These are phyloP conservation scores for Acrocephalus arundinaceus DNA, from an alignment of 2,113 vertebrate genomes.

Conservation along the genomic window DNA sequence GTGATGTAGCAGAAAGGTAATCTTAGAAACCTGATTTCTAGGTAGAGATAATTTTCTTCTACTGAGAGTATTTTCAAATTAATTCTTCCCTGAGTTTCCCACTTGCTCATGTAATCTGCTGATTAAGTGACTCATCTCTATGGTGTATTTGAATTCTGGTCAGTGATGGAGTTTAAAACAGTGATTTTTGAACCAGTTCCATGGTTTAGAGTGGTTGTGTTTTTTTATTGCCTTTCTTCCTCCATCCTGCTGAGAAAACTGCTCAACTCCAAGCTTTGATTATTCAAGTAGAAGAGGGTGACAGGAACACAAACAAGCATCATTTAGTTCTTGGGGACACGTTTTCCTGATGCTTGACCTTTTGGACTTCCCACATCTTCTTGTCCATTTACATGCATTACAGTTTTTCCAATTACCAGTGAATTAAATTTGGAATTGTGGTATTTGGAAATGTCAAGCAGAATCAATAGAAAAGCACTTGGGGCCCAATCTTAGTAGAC, in stretches of 20 bases:
- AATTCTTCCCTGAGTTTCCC: background rate
- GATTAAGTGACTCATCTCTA: conserved; percentile 1
- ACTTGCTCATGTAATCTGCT: conserved; percentile 22
- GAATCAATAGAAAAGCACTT: conserved; percentile 71
- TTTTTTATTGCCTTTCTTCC: conserved; percentile 17
- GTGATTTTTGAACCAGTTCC: background rate
- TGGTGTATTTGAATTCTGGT: conserved; percentile 16
- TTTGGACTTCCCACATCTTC: conserved; percentile 63
- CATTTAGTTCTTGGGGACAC: conserved; percentile 49
- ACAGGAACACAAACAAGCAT: conserved; percentile 51
- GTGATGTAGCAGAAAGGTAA: background rate
- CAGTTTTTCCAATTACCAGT: conserved; percentile 69
- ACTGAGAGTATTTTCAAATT: background rate
- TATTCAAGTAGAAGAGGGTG: conserved; percentile 41
- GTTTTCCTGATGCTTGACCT: conserved; percentile 68
- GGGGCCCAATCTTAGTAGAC: conserved; percentile 61
- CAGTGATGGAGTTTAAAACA: background rate
- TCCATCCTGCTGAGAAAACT: conserved; percentile 24
- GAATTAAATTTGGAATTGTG: conserved; percentile 74
- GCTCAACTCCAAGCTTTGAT: background rate
- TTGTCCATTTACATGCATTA: conserved; percentile 70
- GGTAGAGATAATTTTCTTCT: background rate
- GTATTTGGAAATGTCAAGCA: conserved; percentile 74
- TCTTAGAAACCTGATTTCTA: background rate
- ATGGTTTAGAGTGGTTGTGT: background rate